Conservation (phyloP, 1,140 invertebrate species). For the Procambarus virginalis region DNA sequence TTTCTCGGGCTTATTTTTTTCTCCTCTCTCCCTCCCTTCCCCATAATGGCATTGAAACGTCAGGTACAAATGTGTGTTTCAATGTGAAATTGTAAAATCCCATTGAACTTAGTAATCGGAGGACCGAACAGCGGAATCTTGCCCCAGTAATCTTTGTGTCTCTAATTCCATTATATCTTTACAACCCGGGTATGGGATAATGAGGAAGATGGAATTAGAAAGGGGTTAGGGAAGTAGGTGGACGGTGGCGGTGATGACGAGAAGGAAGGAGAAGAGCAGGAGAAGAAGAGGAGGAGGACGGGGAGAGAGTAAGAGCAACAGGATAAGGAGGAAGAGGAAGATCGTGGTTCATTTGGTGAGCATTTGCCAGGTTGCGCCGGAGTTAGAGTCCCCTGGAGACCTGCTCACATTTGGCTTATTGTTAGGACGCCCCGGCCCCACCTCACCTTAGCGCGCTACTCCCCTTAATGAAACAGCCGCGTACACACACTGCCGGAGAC, state of each 20-base stretch:
- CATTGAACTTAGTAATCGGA: constrained; percentile 9
- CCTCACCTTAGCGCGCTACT: constrained; percentile 63
- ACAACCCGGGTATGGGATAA: constrained; percentile 3
- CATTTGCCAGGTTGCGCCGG: constrained; percentile 67
- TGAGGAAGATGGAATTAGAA: constrained; percentile 28
- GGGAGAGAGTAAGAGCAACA: constrained; percentile 2
- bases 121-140: constrained; percentile 6
- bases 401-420: constrained; percentile 68
- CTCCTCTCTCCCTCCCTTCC: too few relatives aligned
- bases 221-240: constrained; percentile 36
- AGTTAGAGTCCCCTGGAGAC: constrained; percentile 65
- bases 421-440: constrained; percentile 60
- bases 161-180: constrained; percentile 33
- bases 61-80: constrained; percentile 31
- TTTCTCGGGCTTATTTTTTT: constrained; percentile 42
- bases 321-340: constrained; percentile 51
- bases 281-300: constrained; percentile 21
- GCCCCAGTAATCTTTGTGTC: constrained; percentile 20
- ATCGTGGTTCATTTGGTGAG: constrained; percentile 67
- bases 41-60: constrained; percentile 24
- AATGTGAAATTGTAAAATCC: constrained; percentile 34
- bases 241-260: constrained; percentile 35
- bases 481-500: constrained; percentile 48
- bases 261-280: constrained; percentile 7
- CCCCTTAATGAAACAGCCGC: constrained; percentile 66